These are phyloP conservation scores for Rhagonycha lutea DNA, from an alignment of 2,888 invertebrate genomes.

Conservation along the genomic window DNA sequence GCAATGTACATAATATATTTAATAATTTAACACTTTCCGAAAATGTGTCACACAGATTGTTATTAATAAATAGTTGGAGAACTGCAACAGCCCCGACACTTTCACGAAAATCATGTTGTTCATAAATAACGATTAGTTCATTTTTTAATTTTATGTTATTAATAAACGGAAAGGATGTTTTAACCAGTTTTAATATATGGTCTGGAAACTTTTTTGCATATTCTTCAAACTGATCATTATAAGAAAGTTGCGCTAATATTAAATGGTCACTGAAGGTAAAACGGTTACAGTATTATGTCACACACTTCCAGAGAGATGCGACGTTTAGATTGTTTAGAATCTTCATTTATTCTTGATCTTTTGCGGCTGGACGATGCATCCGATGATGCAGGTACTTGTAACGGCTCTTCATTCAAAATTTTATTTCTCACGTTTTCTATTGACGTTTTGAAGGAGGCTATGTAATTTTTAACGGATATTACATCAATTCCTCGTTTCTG, in stretches of 20 bases:
- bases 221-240: conserved; percentile 6
- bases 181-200: neutral
- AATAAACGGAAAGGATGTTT: neutral
- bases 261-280: conserved; percentile 23
- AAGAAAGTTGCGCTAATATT: conserved; percentile 9
- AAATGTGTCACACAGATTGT: neutral
- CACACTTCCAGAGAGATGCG: conserved; percentile 17
- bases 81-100: conserved; percentile 7
- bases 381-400: neutral
- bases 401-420: neutral
- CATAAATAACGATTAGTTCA: conserved; percentile 5
- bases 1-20: conserved; percentile 16
- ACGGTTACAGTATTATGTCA: conserved; percentile 17
- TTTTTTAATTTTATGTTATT: neutral
- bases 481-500: neutral
- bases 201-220: neutral
- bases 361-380: neutral
- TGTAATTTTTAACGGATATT: conserved; percentile 10
- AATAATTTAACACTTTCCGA: conserved; percentile 5
- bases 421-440: conserved; percentile 11
- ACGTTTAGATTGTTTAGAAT: conserved; percentile 6
- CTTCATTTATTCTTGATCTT: conserved; percentile 5
- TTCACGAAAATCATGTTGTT: conserved; percentile 7
- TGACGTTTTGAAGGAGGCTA: conserved; percentile 4
- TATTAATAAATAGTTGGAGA: conserved; percentile 13